Evolutionary conservation across 1,140 invertebrate genomes (phyloP), one percentile per base, ranked within the genome.

Genomic region (Brachystomella parvula): DNA sequence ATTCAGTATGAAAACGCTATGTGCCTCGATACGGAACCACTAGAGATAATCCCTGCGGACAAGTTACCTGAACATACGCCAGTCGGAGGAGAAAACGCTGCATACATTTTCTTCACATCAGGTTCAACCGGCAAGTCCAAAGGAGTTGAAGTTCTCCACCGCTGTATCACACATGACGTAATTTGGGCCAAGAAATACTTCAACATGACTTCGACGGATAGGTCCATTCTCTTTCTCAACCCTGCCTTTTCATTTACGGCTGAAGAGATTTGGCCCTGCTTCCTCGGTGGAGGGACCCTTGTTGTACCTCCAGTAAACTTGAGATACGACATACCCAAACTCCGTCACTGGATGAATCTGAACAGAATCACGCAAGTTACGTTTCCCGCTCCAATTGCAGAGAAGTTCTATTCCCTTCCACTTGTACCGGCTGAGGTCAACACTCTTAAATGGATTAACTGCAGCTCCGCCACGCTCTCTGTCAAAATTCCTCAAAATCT

Each of bases 251-350:
- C 26, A 12, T 59, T 59, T 28, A 59, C 26, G 12, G 15, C 30
- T 9, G 26, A 29, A 59, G 57, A 59, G 21, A 59, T 59, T 59
- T 59, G 57, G 57, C 29, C 57, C 12, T 59, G 26, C 30, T 26
- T 59, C 2, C 3, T 12, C 29, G 26, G 3, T 3, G 57, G 57
- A 12, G 57, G 26, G 30, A 59, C 57, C 12, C 57, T 59, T 9
- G 26, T 28, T 29, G 21, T 59, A 3, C 57, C 57, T 30, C 57
- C 57, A 9, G 12, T 17, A 31, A 21, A 59, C 3, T 29, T 59
- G 3, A 3, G 30, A 3, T 59, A 59, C 21, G 57, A 59, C 9
- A 59, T 59, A 2, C 9, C 21, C 30, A 31, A 12, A 6, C 29
- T 59, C 2, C 21, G 30, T 12, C 6, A 21, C 3, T 59, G 57